A percentile compares a stretch with the other conserved stretches of the same genome.
Conservation (phyloP, 1,140 invertebrate genomes). For the Brachionus plicatilis region DNA sequence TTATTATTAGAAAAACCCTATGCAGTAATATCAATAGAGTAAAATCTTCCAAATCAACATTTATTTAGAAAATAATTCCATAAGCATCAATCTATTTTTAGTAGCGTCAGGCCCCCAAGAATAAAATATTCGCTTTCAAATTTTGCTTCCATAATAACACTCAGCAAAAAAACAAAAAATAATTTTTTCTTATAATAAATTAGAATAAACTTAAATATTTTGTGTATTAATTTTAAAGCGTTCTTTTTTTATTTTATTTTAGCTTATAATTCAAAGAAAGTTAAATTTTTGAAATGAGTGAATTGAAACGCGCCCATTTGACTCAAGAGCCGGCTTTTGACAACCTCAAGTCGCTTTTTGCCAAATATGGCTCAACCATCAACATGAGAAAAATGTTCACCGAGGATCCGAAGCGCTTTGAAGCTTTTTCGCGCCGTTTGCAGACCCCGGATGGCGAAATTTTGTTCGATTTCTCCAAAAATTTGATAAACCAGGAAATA, state of each 20-base stretch:
- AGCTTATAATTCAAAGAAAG: neutral
- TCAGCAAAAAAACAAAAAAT: neutral
- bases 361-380: neutral
- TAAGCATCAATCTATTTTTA: neutral
- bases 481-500: constrained; percentile 39
- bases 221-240: neutral
- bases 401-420: neutral
- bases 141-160: neutral
- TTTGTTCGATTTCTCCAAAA: constrained; percentile 41
- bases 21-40: too few relatives aligned
- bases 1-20: too few relatives aligned
- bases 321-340: neutral
- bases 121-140: neutral
- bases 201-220: neutral
- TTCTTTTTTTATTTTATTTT: neutral
- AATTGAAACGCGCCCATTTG: constrained; percentile 32
- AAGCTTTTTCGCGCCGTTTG: neutral
- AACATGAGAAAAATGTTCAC: constrained; percentile 25
- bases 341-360: neutral
- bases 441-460: constrained; percentile 39
- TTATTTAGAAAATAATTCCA: neutral
- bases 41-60: neutral
- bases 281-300: neutral
- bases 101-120: neutral
- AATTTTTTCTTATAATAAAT: neutral